Percentiles rank a stretch among this genome's conserved stretches.
Conservation (phyloP, 2,888 invertebrate species). For the Odontocolon sp. region DNA sequence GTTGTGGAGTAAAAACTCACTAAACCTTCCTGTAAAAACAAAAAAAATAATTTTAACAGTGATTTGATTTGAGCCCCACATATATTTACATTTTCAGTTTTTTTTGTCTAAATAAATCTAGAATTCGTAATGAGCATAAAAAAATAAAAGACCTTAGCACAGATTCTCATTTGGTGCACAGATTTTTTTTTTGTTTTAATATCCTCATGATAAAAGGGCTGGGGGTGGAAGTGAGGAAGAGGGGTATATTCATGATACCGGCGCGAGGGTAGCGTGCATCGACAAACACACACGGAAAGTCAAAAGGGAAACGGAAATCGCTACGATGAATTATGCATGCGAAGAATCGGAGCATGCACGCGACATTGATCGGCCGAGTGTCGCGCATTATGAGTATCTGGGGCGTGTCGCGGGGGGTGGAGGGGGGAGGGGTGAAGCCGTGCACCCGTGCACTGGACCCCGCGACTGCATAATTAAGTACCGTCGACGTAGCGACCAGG, state of each 20-base stretch:
- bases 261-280: background rate
- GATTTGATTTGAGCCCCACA: no score
- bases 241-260: background rate
- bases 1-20: no score
- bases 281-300: conserved; percentile 37
- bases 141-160: no score
- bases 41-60: no score
- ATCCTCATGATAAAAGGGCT: no score
- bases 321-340: conserved; percentile 69
- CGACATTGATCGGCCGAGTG: conserved; percentile 69
- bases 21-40: no score
- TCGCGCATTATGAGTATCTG: conserved; percentile 67
- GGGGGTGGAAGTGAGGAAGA: background rate
- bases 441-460: conserved; percentile 31
- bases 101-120: no score
- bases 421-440: conserved; percentile 31
- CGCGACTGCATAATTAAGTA: conserved; percentile 60
- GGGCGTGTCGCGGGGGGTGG: conserved; percentile 47
- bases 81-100: no score
- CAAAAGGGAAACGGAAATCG: conserved; percentile 64
- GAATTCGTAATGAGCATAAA: no score
- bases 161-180: no score
- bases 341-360: conserved; percentile 66
- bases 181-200: no score
- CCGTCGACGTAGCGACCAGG: conserved; percentile 41